Evolutionary conservation across 1,140 invertebrate species (phyloP).

Genomic region (Brachionus angularis): DNA sequence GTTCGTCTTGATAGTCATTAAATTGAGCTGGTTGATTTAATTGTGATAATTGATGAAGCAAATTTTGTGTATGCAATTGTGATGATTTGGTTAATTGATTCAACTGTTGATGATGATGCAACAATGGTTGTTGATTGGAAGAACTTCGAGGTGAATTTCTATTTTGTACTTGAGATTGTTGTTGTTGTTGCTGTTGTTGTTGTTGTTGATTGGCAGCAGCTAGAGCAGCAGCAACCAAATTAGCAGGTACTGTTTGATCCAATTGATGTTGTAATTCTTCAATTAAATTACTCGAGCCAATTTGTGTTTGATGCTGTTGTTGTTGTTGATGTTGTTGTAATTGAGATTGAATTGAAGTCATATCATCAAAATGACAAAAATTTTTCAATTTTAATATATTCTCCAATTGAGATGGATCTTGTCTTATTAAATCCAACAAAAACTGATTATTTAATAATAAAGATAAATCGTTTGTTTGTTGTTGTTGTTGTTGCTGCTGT

Average conservation of each 20-base stretch:
- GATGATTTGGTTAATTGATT: too few relatives aligned
- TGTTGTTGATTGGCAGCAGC: constrained; percentile 21
- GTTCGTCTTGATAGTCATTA: constrained; percentile 64
- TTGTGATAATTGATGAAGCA: too few relatives aligned
- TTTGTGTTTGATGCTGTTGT: not conserved
- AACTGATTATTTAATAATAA: constrained; percentile 14
- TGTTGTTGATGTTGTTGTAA: constrained; percentile 10
- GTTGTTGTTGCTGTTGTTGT: constrained; percentile 23
- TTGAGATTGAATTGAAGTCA: not conserved
- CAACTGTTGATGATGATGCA: not conserved
- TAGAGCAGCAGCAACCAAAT: constrained; percentile 9
- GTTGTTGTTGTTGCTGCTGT: not conserved
- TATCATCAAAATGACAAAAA: constrained; percentile 27
- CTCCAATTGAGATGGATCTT: constrained; percentile 41
- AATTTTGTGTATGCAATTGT: too few relatives aligned
- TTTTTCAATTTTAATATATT: constrained; percentile 42
- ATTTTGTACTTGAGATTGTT: not conserved
- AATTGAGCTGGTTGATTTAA: constrained; percentile 9
- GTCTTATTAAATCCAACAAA: constrained; percentile 9
- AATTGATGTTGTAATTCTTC: constrained; percentile 27
- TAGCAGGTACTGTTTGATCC: constrained; percentile 29
- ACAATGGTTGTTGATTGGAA: constrained; percentile 28
- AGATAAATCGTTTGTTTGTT: not conserved
- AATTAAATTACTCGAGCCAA: too few relatives aligned
- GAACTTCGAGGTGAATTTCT: constrained; percentile 12